Conservation (phyloP, 2,797 vertebrate species). For the Sarcophilus harrisii region DNA sequence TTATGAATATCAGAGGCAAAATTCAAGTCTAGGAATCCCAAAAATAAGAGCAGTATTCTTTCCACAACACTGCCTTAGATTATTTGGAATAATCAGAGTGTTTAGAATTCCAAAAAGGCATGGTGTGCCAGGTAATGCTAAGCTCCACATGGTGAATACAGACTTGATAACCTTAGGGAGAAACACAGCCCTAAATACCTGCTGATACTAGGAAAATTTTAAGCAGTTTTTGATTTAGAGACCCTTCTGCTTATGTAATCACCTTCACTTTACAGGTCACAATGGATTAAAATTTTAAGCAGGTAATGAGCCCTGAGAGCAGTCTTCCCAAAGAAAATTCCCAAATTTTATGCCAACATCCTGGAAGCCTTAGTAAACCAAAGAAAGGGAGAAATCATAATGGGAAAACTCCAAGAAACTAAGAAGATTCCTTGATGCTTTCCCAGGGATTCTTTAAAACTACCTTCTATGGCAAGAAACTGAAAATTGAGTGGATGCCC, state of each 20-base stretch:
- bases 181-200: not conserved
- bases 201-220: not conserved
- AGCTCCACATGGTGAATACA: constrained; percentile 51
- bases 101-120: constrained; percentile 76
- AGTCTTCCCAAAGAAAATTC: not conserved
- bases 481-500: too few species aligned
- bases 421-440: not conserved
- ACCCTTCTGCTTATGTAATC: not conserved
- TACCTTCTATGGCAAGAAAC: too few species aligned
- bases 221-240: not conserved
- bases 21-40: not conserved
- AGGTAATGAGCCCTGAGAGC: not conserved
- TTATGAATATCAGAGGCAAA: not conserved
- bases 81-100: constrained; percentile 70
- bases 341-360: not conserved
- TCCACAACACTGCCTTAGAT: not conserved
- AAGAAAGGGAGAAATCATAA: not conserved
- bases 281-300: not conserved
- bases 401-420: not conserved
- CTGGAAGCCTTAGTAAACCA: not conserved
- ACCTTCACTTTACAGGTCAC: not conserved
- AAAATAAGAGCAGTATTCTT: not conserved
- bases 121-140: constrained; percentile 71
- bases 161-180: not conserved
- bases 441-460: not conserved